These are phyloP conservation scores for Nothocercus julius DNA, from an alignment of 2,113 vertebrate species.

Conservation along the genomic window DNA sequence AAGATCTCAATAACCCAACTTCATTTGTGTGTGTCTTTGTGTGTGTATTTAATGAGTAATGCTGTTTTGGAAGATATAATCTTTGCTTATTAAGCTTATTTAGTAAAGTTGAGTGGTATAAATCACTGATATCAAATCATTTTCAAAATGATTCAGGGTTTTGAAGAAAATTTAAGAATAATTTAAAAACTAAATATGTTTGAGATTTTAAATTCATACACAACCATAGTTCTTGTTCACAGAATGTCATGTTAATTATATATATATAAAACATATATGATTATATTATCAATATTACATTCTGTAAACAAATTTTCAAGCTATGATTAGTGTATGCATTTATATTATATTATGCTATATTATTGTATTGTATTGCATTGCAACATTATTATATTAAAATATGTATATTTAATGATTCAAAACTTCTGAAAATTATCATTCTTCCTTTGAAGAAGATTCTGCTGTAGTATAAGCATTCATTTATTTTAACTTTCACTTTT, in stretches of 20 bases:
- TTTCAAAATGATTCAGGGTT: not conserved
- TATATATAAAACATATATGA: too few species aligned
- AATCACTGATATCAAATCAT: not conserved
- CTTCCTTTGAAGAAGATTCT: not conserved
- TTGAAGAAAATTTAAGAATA: not conserved
- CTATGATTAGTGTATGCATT: too few species aligned
- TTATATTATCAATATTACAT: too few species aligned
- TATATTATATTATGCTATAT: too few species aligned
- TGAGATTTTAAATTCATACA: not conserved
- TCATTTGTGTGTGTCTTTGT: not conserved
- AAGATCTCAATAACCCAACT: not conserved
- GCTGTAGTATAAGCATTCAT: not conserved
- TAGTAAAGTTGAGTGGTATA: not conserved
- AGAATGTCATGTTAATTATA: too few species aligned
- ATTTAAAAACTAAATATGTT: not conserved
- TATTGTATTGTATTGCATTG: not conserved
- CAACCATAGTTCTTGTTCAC: not conserved
- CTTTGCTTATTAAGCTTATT: not conserved
- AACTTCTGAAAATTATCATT: not conserved
- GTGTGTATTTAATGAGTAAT: not conserved
- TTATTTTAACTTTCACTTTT: not conserved
- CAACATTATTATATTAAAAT: not conserved
- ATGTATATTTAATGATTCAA: not conserved
- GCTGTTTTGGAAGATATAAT: not conserved
- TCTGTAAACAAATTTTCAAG: too few species aligned